phyloP scores from a whole-genome alignment of 2,797 vertebrate genomes.

The Enteromius anoplus region DNA sequence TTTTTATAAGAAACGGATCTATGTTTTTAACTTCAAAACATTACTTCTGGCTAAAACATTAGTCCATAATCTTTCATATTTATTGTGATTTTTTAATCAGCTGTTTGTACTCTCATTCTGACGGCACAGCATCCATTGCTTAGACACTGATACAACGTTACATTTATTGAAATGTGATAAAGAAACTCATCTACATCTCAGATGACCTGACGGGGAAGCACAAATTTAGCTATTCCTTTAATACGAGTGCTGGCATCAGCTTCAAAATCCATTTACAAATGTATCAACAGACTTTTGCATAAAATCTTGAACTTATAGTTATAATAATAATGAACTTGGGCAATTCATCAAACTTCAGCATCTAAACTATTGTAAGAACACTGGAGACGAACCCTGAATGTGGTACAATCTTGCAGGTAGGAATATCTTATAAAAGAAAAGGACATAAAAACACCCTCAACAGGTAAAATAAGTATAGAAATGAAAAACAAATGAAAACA shows the following conservation, averaged over 20 bases:
- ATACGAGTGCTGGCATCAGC: background rate
- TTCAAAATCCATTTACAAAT: background rate
- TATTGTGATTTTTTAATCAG: background rate
- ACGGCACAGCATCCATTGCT: background rate
- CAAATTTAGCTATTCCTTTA: background rate
- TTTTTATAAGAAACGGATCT: background rate
- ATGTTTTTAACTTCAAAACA: background rate
- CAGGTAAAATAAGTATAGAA: conserved; percentile 56
- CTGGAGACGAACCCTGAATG: conserved; percentile 45
- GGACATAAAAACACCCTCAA: conserved; percentile 46
- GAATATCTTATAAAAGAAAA: conserved; percentile 70
- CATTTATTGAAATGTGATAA: background rate
- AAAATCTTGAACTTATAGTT: background rate
- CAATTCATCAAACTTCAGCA: conserved; percentile 26
- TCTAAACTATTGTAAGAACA: conserved; percentile 19
- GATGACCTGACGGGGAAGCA: background rate
- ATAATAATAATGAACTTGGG: background rate
- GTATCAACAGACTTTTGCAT: background rate
- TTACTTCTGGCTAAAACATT: background rate
- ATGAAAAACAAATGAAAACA: conserved; percentile 38
- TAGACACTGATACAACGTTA: background rate
- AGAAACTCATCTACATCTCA: background rate
- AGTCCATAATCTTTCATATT: background rate
- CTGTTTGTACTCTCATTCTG: background rate
- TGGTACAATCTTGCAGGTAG: conserved; percentile 83